phyloP scores from a whole-genome alignment of 2,113 vertebrate species.

The Hucho hucho region DNA sequence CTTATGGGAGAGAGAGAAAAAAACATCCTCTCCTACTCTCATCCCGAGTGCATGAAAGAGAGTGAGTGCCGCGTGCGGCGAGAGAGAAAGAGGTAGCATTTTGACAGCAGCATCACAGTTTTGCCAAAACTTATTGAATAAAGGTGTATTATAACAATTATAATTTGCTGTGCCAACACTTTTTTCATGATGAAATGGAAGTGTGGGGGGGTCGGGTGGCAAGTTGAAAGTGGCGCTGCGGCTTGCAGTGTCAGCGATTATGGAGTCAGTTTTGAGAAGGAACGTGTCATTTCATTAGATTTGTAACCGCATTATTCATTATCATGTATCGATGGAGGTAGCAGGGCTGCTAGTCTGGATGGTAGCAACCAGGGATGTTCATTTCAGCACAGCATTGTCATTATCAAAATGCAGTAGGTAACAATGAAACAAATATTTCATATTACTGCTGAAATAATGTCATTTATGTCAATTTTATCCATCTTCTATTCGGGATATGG shows the following conservation, averaged over 20 bases:
- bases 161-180: constrained; percentile 64
- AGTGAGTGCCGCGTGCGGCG: background rate
- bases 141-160: constrained; percentile 66
- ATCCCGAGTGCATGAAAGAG: background rate
- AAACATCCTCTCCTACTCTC: constrained; percentile 8
- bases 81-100: constrained; percentile 31
- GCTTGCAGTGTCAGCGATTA: constrained; percentile 59
- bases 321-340: constrained; percentile 50
- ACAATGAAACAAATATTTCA: too few species aligned
- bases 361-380: background rate
- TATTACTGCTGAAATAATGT: too few species aligned
- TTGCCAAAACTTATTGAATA: constrained; percentile 47
- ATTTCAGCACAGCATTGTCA: background rate
- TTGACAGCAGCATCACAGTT: constrained; percentile 53
- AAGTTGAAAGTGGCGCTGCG: constrained; percentile 35
- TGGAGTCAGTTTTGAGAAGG: constrained; percentile 42
- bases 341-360: background rate
- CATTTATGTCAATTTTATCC: too few species aligned
- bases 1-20: constrained; percentile 10
- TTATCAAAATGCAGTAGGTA: too few species aligned
- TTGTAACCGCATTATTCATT: constrained; percentile 59
- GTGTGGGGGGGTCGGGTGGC: constrained; percentile 36
- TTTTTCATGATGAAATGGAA: constrained; percentile 57
- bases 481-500: too few species aligned
- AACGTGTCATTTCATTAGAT: constrained; percentile 63